Evolutionary conservation across 1,140 invertebrate species (phyloP), one percentile per base, ranked within the genome.

Genomic region (Hesperophylax magnus): DNA sequence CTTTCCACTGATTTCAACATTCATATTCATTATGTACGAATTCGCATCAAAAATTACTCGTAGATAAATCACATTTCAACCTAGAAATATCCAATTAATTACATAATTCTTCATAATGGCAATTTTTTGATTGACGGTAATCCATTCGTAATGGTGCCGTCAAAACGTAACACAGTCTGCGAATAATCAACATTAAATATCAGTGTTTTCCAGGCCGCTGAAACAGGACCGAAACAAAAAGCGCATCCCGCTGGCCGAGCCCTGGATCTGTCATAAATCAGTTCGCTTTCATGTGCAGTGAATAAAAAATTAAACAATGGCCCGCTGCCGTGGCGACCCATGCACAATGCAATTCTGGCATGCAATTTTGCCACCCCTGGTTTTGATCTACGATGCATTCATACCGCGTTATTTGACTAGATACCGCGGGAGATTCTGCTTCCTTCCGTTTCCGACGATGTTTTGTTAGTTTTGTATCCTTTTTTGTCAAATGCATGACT

Each of bases 261-360:
- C 52, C 77, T 20, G 63, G 24, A 56, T 31, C 52, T n/a, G 60
- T 76, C 77, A 78, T 78, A 69, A 78, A 78, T 78, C 77, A 78
- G 53, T 27, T 53, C 72, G 78, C 78, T 63, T 79, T 79, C 78
- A 72, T 79, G 67, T 79, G 78, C 78, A 79, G 54, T 74, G 67
- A 79, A 74, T 72, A 74, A 79, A 79, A 79, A 79, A 79, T 72
- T 61, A 72, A 74, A 79, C 69, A 79, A 79, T 79, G 78, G 61
- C 17, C 63, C 27, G 39, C 74, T 60, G 27, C 58, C 34, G 71
- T 58, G 52, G 75, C 54, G 58, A 67, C 60, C 76, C 77, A 17
- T 22, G 24, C 77, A 79, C 67, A 79, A 79, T 79, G 77, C 78
- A 63, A 39, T 53, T 72, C 47, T 72, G 69, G 18, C 39, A 72